Evolutionary conservation across 2,113 vertebrate species (phyloP).

Genomic region (Paraplagusia blochii): DNA sequence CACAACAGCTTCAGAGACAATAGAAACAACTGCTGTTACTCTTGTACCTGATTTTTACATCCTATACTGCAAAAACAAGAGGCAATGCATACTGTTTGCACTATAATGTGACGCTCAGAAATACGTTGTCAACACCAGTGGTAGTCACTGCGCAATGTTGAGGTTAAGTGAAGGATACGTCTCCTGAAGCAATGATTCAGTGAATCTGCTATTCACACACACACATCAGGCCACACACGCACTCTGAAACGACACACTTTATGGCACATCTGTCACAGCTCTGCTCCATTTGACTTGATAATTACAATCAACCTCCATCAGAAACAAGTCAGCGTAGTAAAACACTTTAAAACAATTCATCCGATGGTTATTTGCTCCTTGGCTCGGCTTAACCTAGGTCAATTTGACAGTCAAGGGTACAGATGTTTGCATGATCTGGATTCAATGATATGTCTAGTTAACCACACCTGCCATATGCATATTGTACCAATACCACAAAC

Average conservation of each 20-base stretch:
- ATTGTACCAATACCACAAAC: background rate
- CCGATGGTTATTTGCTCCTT: slow-evolving; percentile 42
- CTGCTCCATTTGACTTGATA: slow-evolving; percentile 73
- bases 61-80: background rate
- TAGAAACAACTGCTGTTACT: background rate
- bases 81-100: background rate
- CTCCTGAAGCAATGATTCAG: slow-evolving; percentile 24
- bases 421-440: slow-evolving; percentile 24
- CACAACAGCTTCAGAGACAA: background rate
- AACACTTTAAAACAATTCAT: slow-evolving; percentile 46
- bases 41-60: background rate
- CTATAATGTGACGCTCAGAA: background rate
- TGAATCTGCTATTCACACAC: slow-evolving; percentile 7
- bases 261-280: slow-evolving; percentile 73
- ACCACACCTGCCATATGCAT: background rate
- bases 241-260: slow-evolving; percentile 43
- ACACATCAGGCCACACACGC: slow-evolving; percentile 7
- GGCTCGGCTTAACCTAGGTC: slow-evolving; percentile 22
- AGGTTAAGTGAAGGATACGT: slow-evolving; percentile 60
- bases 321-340: slow-evolving; percentile 46
- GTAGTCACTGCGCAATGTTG: slow-evolving; percentile 22
- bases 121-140: slow-evolving; percentile 4
- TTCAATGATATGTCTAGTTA: slow-evolving; percentile 6
- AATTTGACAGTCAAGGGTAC: slow-evolving; percentile 37
- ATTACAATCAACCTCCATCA: slow-evolving; percentile 72